Evolutionary conservation across 2,888 invertebrate species (phyloP), one percentile per base, ranked within the genome.

Genomic region (Liodrosophila aerea): DNA sequence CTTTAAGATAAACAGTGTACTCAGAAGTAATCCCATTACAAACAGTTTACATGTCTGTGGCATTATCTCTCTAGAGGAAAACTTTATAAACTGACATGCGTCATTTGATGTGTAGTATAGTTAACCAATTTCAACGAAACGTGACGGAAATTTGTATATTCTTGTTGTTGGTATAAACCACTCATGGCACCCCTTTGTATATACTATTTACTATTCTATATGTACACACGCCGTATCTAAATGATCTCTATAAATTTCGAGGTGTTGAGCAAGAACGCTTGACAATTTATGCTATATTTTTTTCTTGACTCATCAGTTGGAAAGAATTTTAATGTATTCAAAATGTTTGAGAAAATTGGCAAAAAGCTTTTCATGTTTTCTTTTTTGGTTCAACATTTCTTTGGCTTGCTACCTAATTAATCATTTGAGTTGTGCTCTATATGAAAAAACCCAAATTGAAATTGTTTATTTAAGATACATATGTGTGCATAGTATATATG

Each of bases 371-470:
- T 45, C 41, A 16, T 52, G 29, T 27, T 22, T 27, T 41, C 33
- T n/a, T 7, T 37, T 41, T 37, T 43, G 15, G 22, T 22, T 2
- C 2, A 22, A 22, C 27, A 41, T 41, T 53, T 53, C 31, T 9
- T 43, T 47, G 18, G 44, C 29, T 33, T 40, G 37, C 46, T 37
- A 53, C 41, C 69, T 69, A 75, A 75, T 72, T 75, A 72, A 72
- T 72, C 76, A 72, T 75, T 65, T 53, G 67, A 43, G 53, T 56
- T 56, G 34, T 63, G 47, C 34, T 54, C 4, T 46, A 13, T 18
- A 50, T 12, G 34, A 45, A 53, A 72, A 66, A 54, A 33, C 51
- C 51, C 45, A 63, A 51, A 22, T n/a, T 49, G 30, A 15, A 43
- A 45, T 70, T 45, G 52, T 56, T 73, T 45, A 11, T 31, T 9